Conservation (phyloP, 2,888 invertebrate genomes). For the Cancer borealis region DNA sequence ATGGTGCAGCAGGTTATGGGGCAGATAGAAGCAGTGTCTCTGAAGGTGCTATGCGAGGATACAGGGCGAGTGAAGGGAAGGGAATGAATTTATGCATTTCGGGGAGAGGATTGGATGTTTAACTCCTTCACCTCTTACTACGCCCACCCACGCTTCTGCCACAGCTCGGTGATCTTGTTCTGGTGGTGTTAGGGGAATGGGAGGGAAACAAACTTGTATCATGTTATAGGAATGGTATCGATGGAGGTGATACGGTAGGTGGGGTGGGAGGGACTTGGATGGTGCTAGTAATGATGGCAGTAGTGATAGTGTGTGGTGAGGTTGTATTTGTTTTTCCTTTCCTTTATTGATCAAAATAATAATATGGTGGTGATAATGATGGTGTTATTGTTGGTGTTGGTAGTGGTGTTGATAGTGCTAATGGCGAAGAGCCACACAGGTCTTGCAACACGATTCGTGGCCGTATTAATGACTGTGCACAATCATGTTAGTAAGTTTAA, state of each 20-base stretch:
- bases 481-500: background rate
- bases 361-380: background rate
- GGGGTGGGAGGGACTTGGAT: background rate
- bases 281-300: background rate
- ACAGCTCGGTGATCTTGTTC: background rate
- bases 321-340: background rate
- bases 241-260: background rate
- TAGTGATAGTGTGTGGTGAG: background rate
- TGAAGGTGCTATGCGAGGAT: background rate
- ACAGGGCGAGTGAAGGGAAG: background rate
- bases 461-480: background rate
- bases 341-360: background rate
- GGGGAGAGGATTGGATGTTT: background rate
- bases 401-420: background rate
- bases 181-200: background rate
- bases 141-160: background rate
- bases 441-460: constrained; percentile 9
- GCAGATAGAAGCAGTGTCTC: background rate
- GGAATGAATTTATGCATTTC: no score
- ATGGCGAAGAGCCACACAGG: background rate
- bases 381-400: constrained; percentile 5
- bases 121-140: background rate
- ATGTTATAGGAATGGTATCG: background rate
- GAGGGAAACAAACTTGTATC: background rate
- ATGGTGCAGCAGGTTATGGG: background rate